Percentiles rank a stretch among this genome's conserved stretches.
Evolutionary conservation across 2,888 invertebrate species (phyloP).

Genomic region (Plusia festucae): DNA sequence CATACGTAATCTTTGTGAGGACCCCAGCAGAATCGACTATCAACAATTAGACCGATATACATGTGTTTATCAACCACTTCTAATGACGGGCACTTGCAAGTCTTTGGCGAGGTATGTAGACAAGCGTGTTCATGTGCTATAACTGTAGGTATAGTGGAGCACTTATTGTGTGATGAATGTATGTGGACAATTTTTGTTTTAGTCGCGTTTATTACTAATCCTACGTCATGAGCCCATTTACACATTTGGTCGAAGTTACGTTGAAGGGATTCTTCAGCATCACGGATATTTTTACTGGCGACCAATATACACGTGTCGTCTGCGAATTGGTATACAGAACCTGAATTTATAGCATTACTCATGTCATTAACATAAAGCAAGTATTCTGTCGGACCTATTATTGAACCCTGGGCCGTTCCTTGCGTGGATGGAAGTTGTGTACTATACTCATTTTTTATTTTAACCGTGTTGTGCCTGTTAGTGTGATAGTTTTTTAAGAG

Average conservation of each 20-base stretch:
- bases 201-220: constrained; percentile 43
- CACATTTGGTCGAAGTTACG: constrained; percentile 23
- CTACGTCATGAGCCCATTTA: constrained; percentile 46
- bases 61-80: constrained; percentile 22
- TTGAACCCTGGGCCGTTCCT: constrained; percentile 51
- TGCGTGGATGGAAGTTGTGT: constrained; percentile 11
- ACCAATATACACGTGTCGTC: constrained; percentile 51
- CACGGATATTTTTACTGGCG: constrained; percentile 20
- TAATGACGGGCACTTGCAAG: constrained; percentile 7
- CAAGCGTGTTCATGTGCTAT: constrained; percentile 19
- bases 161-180: constrained; percentile 12
- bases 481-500: constrained; percentile 43
- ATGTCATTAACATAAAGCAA: not conserved
- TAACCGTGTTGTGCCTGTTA: too few species aligned
- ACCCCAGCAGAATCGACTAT: constrained; percentile 27
- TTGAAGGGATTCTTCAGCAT: constrained; percentile 23
- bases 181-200: constrained; percentile 39
- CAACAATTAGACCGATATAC: constrained; percentile 32
- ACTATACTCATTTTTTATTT: constrained; percentile 27
- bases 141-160: not conserved
- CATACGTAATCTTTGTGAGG: too few species aligned
- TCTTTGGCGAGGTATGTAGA: constrained; percentile 1
- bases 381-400: constrained; percentile 45
- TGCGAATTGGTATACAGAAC: not conserved
- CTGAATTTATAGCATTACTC: not conserved